Evolutionary conservation across 2,888 invertebrate genomes (phyloP), one percentile per base, ranked within the genome.

Genomic region (Polydrusus tereticollis): DNA sequence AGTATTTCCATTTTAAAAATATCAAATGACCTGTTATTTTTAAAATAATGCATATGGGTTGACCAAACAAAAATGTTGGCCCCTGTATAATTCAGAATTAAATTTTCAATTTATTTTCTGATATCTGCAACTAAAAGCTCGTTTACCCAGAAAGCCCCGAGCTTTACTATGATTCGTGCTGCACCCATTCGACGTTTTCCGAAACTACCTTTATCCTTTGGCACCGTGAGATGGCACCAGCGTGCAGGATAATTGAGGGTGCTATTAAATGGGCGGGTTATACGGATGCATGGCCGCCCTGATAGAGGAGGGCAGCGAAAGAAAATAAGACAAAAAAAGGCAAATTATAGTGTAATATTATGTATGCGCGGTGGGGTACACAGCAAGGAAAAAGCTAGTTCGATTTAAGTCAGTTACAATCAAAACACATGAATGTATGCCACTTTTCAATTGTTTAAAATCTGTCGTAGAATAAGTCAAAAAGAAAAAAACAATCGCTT

Each of bases 191-290:
- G 45, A 20, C 21, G 0, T 12, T 14, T 38, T 21, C 29, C 5
- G 8, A 38, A 52, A 68, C 43, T 60, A 10, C 12, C 20, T 41
- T 50, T 67, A 72, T 8, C 7, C 2, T 12, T 12, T n/a, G 55
- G 10, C 52, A 69, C 33, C 71, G 66, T 62, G 62, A 82, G 81
- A 83, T 81, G 82, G 75, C 80, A 78, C 77, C 75, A 76, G 75
- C 52, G 47, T 79, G 78, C 76, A 38, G 45, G 73, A 82, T 83
- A 84, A 84, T 84, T 83, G 83, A 83, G 84, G 85, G 85, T 84
- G 85, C 85, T 84, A 86, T 86, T 86, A 86, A 84, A 85, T 86
- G 86, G 86, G 86, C 86, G 86, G 86, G 83, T 84, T 84, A 84
- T 84, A 84, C 83, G 84, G 83, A 85, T 85, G 83, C 85, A 86